Conservation (phyloP, 2,888 invertebrate species). For the Rutpela maculata region DNA sequence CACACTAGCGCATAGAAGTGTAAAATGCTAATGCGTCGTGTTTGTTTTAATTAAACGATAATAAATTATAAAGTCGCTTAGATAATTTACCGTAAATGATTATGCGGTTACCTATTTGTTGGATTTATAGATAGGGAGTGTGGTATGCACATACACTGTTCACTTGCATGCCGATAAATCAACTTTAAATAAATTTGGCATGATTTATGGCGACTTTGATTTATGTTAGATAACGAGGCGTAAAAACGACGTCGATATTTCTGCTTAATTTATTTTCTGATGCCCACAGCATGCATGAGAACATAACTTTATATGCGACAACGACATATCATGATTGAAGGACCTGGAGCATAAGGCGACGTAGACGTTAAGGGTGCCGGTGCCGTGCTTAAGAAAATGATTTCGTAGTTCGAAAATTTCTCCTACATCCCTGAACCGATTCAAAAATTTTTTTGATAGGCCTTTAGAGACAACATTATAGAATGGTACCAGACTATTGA, state of each 20-base stretch:
- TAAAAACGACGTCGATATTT: background rate
- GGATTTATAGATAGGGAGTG: constrained; percentile 1
- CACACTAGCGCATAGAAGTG: constrained; percentile 2
- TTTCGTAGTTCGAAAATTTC: no score
- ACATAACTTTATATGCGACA: no score
- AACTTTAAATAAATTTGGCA: background rate
- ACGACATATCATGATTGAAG: no score
- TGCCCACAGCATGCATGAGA: no score
- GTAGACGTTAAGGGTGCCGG: no score
- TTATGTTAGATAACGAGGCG: background rate
- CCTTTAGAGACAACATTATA: no score
- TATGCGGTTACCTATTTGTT: background rate
- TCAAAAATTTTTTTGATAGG: no score
- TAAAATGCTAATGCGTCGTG: constrained; percentile 5
- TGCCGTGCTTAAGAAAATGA: no score
- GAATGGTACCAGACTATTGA: no score
- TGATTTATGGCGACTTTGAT: background rate
- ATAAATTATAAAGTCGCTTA: background rate
- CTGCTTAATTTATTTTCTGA: background rate
- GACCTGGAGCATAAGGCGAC: no score
- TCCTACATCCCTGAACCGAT: no score
- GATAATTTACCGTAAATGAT: constrained; percentile 4
- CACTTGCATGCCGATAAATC: background rate
- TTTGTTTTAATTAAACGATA: constrained; percentile 3
- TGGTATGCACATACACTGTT: background rate